Percentiles rank a stretch among this genome's conserved stretches.
Evolutionary conservation across 2,888 invertebrate genomes (phyloP).

Genomic region (Parthenolecanium corni): DNA sequence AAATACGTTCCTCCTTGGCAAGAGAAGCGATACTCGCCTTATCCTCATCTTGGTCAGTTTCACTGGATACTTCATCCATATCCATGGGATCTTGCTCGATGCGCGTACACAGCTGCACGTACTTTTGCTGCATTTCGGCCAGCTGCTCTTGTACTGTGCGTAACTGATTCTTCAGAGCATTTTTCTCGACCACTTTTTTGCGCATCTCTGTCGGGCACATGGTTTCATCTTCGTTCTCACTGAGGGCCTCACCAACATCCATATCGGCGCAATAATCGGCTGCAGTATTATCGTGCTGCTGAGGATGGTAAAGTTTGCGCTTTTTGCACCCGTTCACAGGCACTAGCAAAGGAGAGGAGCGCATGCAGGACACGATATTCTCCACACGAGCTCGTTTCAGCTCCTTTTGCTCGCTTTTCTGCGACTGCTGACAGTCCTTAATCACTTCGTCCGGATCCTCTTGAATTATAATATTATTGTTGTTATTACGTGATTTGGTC

Average conservation of each 20-base stretch:
- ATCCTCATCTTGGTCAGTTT: constrained; percentile 52
- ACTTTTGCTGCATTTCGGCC: constrained; percentile 83
- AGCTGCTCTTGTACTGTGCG: constrained; percentile 79
- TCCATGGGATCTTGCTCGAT: constrained; percentile 64
- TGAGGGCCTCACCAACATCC: constrained; percentile 82
- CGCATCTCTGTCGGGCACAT: constrained; percentile 67
- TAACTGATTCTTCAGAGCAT: constrained; percentile 71
- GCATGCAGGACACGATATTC: constrained; percentile 88
- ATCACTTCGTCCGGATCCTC: constrained; percentile 26
- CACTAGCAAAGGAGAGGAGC: constrained; percentile 61
- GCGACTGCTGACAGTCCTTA: background rate
- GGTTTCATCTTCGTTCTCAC: constrained; percentile 47
- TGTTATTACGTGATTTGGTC: background rate
- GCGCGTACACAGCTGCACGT: constrained; percentile 71
- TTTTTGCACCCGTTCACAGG: constrained; percentile 88
- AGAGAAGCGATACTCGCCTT: constrained; percentile 39
- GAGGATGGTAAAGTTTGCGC: constrained; percentile 88
- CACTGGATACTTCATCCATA: constrained; percentile 52
- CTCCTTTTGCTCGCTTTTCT: constrained; percentile 40
- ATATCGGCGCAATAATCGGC: constrained; percentile 48
- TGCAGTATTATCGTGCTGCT: constrained; percentile 69
- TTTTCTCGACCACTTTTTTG: constrained; percentile 75
- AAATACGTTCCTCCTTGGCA: background rate
- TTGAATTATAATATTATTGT: constrained; percentile 1
- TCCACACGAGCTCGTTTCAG: constrained; percentile 88